These are phyloP conservation scores for Nesometra sesokonis DNA, from an alignment of 35 echinoderm and acorn worm species.

Conservation along the genomic window DNA sequence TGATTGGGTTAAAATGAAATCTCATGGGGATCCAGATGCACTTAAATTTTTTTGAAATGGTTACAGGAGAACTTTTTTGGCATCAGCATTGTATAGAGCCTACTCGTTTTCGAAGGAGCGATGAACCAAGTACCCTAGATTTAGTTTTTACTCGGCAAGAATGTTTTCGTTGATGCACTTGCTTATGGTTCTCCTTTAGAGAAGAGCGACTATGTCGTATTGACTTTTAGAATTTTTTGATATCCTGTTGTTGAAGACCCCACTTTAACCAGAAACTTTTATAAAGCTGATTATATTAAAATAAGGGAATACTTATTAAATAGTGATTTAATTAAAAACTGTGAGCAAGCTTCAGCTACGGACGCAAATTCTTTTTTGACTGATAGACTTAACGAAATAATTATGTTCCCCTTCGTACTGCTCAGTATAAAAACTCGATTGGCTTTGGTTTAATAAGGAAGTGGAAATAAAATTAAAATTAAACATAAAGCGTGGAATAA, in stretches of 20 bases:
- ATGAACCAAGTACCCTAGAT: conserved; percentile 1
- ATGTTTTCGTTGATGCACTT: neutral
- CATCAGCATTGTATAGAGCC: neutral
- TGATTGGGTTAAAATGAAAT: conserved; percentile 1
- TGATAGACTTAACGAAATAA: neutral
- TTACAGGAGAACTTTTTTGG: neutral
- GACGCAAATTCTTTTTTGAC: neutral
- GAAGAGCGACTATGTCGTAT: conserved; percentile 12
- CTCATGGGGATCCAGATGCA: neutral
- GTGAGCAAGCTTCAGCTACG: neutral
- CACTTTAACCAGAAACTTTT: neutral
- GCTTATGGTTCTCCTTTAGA: neutral
- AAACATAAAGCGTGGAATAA: neutral
- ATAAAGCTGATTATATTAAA: conserved; percentile 12
- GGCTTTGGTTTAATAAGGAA: neutral
- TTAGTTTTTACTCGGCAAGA: conserved; percentile 1
- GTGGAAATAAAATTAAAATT: neutral
- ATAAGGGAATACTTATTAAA: neutral
- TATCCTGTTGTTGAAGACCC: neutral
- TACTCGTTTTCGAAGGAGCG: neutral
- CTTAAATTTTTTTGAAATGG: neutral
- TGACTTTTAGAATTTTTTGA: neutral
- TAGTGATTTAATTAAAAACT: too few relatives aligned
- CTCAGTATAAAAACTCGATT: neutral
- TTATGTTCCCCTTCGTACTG: neutral